Base-by-base conservation (phyloP, 2,113 vertebrate genomes). In the Muscicapa adusta region DNA sequence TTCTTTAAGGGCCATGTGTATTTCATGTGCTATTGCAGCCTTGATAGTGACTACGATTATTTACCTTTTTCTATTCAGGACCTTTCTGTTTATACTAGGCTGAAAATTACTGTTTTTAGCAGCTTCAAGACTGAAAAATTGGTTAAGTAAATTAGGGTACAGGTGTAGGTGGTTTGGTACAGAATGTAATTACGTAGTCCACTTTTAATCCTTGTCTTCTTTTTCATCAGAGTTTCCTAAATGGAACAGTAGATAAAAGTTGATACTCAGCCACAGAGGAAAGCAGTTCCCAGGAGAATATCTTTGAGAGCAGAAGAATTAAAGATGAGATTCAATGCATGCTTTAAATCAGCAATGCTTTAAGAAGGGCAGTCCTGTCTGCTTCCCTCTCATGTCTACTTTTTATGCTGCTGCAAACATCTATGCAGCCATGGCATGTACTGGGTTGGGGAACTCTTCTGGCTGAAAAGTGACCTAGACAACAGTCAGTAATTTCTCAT, bases 81-180 rank as follows among this genome's bases (percentile, higher is more conserved):
- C 42, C 38, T 72, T 85, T 92, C 33, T 95, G 91, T 95, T 96
- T 89, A 88, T 96, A 83, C 79, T 88, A 76, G 78, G 82, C 66
- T 94, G 85, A 83, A 91, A 96, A 96, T 94, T 85, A 91, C 92
- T 94, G 90, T 3, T 95, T 95, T 93, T 91, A 93, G 81, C 58
- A 79, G 66, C 70, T 91, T 87, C 1, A 5, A 87, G 77, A 84
- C 85, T 89, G 56, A 86, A 84, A 85, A 92, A 63, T 43, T 14
- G 40, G 4, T 91, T 71, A 65, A 91, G 86, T 89, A 89, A 85
- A 91, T 95, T 85, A 85, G 90, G 84, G 47, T 83, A 93, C 74
- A 89, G 87, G 51, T 96, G 89, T 93, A 89, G 87, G 93, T 91
- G 84, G 71, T 70, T 95, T 94, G 58, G 67, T 91, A 89, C 74